These are phyloP conservation scores for Podiceps cristatus DNA, from an alignment of 2,113 vertebrate genomes.

Conservation along the genomic window DNA sequence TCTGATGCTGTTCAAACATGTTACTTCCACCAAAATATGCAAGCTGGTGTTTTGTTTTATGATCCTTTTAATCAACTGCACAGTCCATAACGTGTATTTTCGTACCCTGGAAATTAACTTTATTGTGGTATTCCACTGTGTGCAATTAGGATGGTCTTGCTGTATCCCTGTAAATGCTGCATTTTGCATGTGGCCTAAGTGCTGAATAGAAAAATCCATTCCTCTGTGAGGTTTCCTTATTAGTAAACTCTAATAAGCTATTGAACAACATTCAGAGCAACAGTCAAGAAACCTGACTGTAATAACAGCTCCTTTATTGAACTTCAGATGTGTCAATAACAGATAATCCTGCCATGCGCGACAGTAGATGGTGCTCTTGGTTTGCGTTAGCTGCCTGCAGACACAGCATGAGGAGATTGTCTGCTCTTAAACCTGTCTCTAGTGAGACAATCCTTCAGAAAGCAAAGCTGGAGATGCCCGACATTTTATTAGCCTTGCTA, in stretches of 20 bases:
- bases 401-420: fast-evolving
- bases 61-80: neutral
- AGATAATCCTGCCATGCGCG: fast-evolving
- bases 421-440: neutral
- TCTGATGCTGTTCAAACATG: neutral
- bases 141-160: fast-evolving
- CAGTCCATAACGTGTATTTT: neutral
- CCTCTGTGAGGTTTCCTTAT: neutral
- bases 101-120: neutral
- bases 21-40: neutral
- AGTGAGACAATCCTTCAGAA: neutral
- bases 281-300: neutral
- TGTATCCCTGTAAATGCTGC: neutral
- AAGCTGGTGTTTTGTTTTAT: neutral
- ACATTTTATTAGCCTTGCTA: neutral
- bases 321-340: fast-evolving
- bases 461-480: fast-evolving
- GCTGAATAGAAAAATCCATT: slow-evolving; percentile 25
- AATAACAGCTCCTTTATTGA: neutral
- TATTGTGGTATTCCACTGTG: fast-evolving
- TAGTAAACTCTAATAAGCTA: slow-evolving; percentile 10
- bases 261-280: neutral
- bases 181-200: fast-evolving
- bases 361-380: slow-evolving; percentile 66
- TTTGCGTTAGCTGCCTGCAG: neutral